Evolutionary conservation across 2,888 invertebrate genomes (phyloP), one percentile per base, ranked within the genome.

Genomic region (Gibbula magus): DNA sequence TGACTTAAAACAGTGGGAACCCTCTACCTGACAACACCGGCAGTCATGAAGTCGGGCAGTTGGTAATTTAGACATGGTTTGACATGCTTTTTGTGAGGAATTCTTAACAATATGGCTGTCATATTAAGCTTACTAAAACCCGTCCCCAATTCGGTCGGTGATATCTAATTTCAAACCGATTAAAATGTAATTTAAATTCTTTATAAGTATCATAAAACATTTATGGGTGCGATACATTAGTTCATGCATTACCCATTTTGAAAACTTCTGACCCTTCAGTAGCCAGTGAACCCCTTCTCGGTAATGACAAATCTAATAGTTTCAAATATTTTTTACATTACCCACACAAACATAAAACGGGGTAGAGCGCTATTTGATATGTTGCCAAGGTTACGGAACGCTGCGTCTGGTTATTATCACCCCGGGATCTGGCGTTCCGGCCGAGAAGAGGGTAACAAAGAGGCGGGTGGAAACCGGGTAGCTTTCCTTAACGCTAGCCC

Each of bases 271-370:
- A 70, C 70, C 70, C 39, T 35, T 20, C 20, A 20, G 39, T 70
- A 39, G 70, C 39, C 20, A 70, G 13, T 70, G 70, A 39, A 29
- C 70, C 70, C 20, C 1, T 35, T 20, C 70, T 35, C 20, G 16
- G 29, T 70, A 70, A 70, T 70, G 39, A 70, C 70, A 39, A 70
- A 70, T 70, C 70, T 70, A 70, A 70, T 70, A 70, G 70, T 70
- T 70, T 70, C 70, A 70, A 70, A 70, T 70, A 70, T 70, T 70
- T 70, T 70, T 70, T 39, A 70, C 35, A 70, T 70, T 70, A 70
- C 35, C 29, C 16, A 35, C 70, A 35, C 70, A 20, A 35, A 70
- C 70, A 70, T 70, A 70, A 70, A 70, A 29, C 35, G 39, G 8
- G 70, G 20, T 39, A 35, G 70, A 35, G 70, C 20, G 70, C 29